These are phyloP conservation scores for Linurgus olivaceus DNA, from an alignment of 2,797 vertebrate genomes.

Conservation along the genomic window DNA sequence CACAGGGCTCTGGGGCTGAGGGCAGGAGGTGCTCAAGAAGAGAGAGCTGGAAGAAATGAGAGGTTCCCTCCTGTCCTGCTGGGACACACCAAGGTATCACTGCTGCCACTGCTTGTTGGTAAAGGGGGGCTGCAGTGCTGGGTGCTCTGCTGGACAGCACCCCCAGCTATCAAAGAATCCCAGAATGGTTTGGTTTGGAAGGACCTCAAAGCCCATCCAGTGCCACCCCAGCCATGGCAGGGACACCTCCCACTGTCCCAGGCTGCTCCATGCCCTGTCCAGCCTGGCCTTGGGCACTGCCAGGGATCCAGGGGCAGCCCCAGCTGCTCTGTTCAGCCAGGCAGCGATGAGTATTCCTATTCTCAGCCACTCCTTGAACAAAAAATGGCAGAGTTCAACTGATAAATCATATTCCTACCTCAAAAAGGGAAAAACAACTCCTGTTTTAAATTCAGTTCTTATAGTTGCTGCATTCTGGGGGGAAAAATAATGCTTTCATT, in stretches of 20 bases:
- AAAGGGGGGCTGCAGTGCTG: background rate
- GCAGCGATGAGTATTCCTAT: background rate
- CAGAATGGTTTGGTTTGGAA: background rate
- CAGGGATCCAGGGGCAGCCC: background rate
- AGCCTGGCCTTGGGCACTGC: background rate
- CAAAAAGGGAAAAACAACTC: slow-evolving; percentile 53
- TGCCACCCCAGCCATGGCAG: background rate
- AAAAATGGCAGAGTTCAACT: slow-evolving; percentile 3
- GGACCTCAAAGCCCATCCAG: rapidly evolving
- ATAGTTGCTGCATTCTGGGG: slow-evolving; percentile 58
- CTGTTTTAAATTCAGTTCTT: slow-evolving; percentile 70
- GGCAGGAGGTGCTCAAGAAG: background rate
- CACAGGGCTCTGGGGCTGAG: rapidly evolving
- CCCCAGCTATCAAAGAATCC: background rate
- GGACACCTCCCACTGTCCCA: background rate
- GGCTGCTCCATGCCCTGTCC: background rate
- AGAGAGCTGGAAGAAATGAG: background rate
- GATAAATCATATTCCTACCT: slow-evolving; percentile 52
- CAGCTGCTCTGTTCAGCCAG: background rate
- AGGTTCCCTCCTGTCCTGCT: background rate
- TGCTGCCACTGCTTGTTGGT: background rate
- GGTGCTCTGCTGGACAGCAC: background rate
- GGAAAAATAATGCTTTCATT: slow-evolving; percentile 34
- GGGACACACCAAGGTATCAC: background rate
- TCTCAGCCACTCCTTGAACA: background rate